Conservation (phyloP, 1,140 invertebrate genomes). For the Coenobita brevimanus region DNA sequence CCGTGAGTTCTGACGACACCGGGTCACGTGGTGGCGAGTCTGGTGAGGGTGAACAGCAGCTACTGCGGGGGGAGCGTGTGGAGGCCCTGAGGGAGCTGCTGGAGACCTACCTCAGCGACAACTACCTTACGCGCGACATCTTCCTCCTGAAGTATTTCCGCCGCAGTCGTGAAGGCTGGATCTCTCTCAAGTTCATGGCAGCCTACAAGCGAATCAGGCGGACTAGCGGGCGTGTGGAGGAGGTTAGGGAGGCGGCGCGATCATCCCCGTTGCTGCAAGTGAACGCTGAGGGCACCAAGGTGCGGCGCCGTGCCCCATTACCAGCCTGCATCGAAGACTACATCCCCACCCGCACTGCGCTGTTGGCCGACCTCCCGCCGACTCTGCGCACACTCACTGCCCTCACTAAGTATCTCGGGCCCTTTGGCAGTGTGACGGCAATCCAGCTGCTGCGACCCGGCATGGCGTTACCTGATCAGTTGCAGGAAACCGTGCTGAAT, state of each 20-base stretch:
- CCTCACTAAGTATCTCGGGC: slow-evolving; percentile 88
- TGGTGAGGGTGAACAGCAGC: background rate
- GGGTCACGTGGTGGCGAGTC: background rate
- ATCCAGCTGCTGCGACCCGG: slow-evolving; percentile 89
- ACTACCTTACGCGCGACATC: slow-evolving; percentile 94
- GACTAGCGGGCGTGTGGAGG: slow-evolving; percentile 92
- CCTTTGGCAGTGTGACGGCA: slow-evolving; percentile 89
- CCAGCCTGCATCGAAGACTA: slow-evolving; percentile 90
- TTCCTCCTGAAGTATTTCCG: slow-evolving; percentile 95
- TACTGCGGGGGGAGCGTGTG: slow-evolving; percentile 18
- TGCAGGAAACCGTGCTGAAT: slow-evolving; percentile 79
- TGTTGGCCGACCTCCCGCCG: slow-evolving; percentile 87
- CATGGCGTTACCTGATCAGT: slow-evolving; percentile 82
- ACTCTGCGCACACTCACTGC: slow-evolving; percentile 88
- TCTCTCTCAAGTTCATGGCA: slow-evolving; percentile 93
- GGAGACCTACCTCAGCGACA: slow-evolving; percentile 95
- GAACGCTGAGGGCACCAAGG: slow-evolving; percentile 91
- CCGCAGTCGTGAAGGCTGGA: slow-evolving; percentile 94
- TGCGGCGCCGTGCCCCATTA: slow-evolving; percentile 86
- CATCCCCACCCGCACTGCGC: slow-evolving; percentile 88
- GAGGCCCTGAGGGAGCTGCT: slow-evolving; percentile 83
- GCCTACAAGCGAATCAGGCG: slow-evolving; percentile 94
- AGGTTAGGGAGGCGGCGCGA: slow-evolving; percentile 87
- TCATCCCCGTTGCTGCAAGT: slow-evolving; percentile 88
- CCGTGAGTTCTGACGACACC: slow-evolving; percentile 42